A percentile compares a stretch with the other conserved stretches of the same genome.
These are phyloP conservation scores for Lates calcarifer DNA, from an alignment of 2,113 vertebrate species.

Conservation along the genomic window DNA sequence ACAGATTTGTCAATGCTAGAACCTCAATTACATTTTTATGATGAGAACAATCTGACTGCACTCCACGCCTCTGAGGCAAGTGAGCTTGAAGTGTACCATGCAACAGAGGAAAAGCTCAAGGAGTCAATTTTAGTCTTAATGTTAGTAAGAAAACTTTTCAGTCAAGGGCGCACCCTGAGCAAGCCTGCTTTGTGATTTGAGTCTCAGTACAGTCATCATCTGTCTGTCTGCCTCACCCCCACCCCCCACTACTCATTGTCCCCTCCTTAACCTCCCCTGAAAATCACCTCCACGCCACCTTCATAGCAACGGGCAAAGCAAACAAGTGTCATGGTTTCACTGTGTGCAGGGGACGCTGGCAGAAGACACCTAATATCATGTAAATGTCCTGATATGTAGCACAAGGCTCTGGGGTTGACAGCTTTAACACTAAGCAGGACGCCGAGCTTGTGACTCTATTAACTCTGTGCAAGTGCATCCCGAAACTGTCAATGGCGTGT, in stretches of 20 bases:
- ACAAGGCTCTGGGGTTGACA: slow-evolving; percentile 76
- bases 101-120: neutral
- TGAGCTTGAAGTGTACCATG: no score
- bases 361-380: slow-evolving; percentile 84
- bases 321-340: slow-evolving; percentile 82
- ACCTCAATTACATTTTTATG: neutral
- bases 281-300: slow-evolving; percentile 74
- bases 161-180: slow-evolving; percentile 7
- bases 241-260: slow-evolving; percentile 15
- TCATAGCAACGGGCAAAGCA: slow-evolving; percentile 84
- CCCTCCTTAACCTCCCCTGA: slow-evolving; percentile 56
- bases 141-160: neutral
- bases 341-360: slow-evolving; percentile 57
- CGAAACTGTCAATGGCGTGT: slow-evolving; percentile 74
- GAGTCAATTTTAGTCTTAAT: neutral
- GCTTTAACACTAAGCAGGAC: slow-evolving; percentile 79
- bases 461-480: slow-evolving; percentile 71
- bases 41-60: neutral
- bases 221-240: slow-evolving; percentile 14
- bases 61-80: neutral
- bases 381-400: slow-evolving; percentile 84
- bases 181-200: slow-evolving; percentile 16
- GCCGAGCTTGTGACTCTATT: slow-evolving; percentile 80
- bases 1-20: neutral
- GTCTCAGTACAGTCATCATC: slow-evolving; percentile 36